These are phyloP conservation scores for Drosophila sordidula DNA, from an alignment of 2,888 invertebrate genomes.

Conservation along the genomic window DNA sequence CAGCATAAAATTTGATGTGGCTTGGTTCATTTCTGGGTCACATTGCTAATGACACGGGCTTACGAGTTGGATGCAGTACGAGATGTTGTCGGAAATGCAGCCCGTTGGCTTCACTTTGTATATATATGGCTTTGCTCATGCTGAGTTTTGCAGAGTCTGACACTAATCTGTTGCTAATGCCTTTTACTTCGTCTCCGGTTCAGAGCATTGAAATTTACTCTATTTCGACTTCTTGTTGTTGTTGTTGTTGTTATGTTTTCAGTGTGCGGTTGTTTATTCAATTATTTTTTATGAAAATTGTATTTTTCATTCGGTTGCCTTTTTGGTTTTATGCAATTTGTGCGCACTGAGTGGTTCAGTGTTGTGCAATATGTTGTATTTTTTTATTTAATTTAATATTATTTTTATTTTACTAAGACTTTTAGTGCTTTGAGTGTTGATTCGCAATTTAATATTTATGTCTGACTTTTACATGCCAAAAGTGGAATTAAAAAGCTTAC, in stretches of 20 bases:
- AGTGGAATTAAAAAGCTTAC: constrained; percentile 1
- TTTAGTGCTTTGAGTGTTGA: constrained; percentile 6
- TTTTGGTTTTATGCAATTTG: constrained; percentile 35
- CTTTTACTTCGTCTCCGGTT: constrained; percentile 37
- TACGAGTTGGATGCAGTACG: constrained; percentile 28
- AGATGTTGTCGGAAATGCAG: constrained; percentile 35
- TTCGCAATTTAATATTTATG: constrained; percentile 11
- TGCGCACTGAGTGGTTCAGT: constrained; percentile 13
- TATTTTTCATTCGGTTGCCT: constrained; percentile 52
- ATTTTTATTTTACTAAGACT: constrained; percentile 6
- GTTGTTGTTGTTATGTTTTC: constrained; percentile 9
- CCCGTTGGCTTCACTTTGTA: background rate
- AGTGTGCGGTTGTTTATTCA: constrained; percentile 50
- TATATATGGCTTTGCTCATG: constrained; percentile 6
- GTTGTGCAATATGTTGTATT: constrained; percentile 20
- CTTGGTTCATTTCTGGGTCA: constrained; percentile 70
- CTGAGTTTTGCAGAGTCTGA: constrained; percentile 13
- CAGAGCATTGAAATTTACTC: constrained; percentile 4
- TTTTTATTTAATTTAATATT: no score
- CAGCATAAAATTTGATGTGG: constrained; percentile 73
- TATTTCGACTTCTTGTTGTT: constrained; percentile 5
- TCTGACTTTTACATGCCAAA: background rate
- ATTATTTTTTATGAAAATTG: constrained; percentile 61
- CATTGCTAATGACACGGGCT: constrained; percentile 64
- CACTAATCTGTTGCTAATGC: constrained; percentile 72